phyloP scores from a whole-genome alignment of 2,797 vertebrate genomes.

The Parauchenoglanis punctatus region DNA sequence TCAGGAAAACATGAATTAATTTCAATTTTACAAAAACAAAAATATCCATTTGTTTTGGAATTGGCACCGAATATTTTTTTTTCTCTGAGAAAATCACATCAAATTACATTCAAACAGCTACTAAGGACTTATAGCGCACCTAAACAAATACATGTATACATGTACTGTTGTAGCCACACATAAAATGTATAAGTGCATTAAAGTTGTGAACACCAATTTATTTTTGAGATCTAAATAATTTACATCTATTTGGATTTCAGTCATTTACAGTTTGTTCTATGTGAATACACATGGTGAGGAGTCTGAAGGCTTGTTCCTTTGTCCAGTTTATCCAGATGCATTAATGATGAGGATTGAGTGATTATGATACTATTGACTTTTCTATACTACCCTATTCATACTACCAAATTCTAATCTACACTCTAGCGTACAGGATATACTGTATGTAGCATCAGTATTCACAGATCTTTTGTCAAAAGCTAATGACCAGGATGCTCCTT shows the following conservation, averaged over 20 bases:
- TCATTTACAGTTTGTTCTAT: slow-evolving; percentile 1
- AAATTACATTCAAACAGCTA: not conserved
- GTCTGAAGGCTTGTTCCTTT: slow-evolving; percentile 51
- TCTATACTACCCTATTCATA: not conserved
- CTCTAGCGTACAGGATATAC: not conserved
- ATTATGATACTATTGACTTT: not conserved
- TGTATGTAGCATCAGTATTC: not conserved
- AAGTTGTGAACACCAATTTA: slow-evolving; percentile 77
- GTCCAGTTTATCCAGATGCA: slow-evolving; percentile 9
- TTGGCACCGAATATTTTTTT: not conserved
- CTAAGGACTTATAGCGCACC: slow-evolving; percentile 68
- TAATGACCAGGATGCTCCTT: not conserved
- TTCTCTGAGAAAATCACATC: not conserved
- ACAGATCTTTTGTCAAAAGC: not conserved
- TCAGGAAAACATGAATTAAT: slow-evolving; percentile 25
- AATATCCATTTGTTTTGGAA: not conserved
- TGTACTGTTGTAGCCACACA: slow-evolving; percentile 73
- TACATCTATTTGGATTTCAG: slow-evolving; percentile 47
- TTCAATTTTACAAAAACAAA: not conserved
- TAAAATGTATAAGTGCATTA: slow-evolving; percentile 73
- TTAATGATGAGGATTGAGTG: not conserved
- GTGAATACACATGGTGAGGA: slow-evolving; percentile 46
- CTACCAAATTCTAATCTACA: not conserved
- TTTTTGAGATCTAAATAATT: slow-evolving; percentile 74
- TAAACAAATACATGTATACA: slow-evolving; percentile 56